These are phyloP conservation scores for Allacma fusca DNA, from an alignment of 2,888 invertebrate genomes.

Conservation along the genomic window DNA sequence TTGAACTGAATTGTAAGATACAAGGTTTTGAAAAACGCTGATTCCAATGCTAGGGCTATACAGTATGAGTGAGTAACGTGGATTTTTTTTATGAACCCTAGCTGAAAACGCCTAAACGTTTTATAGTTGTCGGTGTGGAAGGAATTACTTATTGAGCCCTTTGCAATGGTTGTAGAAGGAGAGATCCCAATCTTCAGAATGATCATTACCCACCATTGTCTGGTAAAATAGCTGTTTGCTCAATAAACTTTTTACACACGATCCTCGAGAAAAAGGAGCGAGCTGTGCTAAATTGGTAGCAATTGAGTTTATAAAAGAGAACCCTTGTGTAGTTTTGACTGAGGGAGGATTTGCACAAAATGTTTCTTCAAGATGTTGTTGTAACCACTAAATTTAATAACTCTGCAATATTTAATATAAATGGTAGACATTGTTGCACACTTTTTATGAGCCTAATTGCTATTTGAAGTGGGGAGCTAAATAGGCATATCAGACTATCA, in stretches of 20 bases:
- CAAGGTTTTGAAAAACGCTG: no score
- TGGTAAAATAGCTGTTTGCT: not conserved
- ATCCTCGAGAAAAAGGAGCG: not conserved
- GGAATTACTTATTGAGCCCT: not conserved
- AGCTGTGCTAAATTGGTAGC: not conserved
- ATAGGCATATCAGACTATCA: no score
- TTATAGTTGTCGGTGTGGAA: not conserved
- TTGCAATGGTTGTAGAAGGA: not conserved
- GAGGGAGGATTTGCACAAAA: no score
- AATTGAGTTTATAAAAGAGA: not conserved
- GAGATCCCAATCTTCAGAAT: not conserved
- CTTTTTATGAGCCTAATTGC: no score
- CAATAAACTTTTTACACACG: constrained; percentile 7
- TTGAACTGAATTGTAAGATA: no score
- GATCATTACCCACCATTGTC: constrained; percentile 6
- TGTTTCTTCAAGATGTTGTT: no score
- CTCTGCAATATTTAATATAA: no score
- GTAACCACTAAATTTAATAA: no score
- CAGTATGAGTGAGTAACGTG: not conserved
- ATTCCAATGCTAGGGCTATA: no score
- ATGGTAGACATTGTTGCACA: no score
- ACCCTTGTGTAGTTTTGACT: no score
- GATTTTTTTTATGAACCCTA: not conserved
- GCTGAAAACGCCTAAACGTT: constrained; percentile 2
- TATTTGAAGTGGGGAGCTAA: no score